Conservation (phyloP, 2,888 invertebrate species). For the Lymantria monacha region DNA sequence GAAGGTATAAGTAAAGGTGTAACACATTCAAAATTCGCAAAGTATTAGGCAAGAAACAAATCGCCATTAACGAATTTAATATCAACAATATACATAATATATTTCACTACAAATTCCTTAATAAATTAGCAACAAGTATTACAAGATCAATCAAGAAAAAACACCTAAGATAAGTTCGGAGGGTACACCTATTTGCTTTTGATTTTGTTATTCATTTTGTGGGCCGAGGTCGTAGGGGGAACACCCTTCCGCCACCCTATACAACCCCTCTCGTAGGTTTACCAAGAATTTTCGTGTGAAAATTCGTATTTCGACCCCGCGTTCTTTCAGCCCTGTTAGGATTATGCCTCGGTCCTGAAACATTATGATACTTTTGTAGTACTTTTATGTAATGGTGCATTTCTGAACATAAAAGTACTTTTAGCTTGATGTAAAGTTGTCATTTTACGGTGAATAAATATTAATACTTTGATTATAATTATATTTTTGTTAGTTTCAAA, state of each 20-base stretch:
- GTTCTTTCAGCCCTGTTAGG: conserved; percentile 23
- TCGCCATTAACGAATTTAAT: not conserved
- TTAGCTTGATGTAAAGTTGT: no score
- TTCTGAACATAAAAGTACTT: conserved; percentile 5
- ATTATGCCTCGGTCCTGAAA: conserved; percentile 28
- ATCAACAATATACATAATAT: not conserved
- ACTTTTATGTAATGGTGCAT: conserved; percentile 27
- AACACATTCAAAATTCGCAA: no score
- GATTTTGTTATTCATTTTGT: conserved; percentile 61
- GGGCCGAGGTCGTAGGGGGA: conserved; percentile 38
- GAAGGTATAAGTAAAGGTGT: no score
- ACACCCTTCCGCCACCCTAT: conserved; percentile 14
- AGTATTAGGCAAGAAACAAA: no score
- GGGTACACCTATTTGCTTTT: conserved; percentile 50
- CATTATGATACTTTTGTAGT: conserved; percentile 24
- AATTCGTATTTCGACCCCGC: conserved; percentile 28
- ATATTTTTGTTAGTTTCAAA: no score
- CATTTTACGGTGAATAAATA: no score
- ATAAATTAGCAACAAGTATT: conserved; percentile 11
- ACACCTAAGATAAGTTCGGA: conserved; percentile 33
- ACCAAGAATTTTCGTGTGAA: conserved; percentile 38
- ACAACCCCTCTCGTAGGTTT: conserved; percentile 29
- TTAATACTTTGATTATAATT: no score
- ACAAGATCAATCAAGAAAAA: conserved; percentile 21
- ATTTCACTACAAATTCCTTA: not conserved